Percentiles rank a stretch among this genome's conserved stretches.
Evolutionary conservation across 1,140 invertebrate species (phyloP).

Genomic region (Gonioctena quinquepunctata): DNA sequence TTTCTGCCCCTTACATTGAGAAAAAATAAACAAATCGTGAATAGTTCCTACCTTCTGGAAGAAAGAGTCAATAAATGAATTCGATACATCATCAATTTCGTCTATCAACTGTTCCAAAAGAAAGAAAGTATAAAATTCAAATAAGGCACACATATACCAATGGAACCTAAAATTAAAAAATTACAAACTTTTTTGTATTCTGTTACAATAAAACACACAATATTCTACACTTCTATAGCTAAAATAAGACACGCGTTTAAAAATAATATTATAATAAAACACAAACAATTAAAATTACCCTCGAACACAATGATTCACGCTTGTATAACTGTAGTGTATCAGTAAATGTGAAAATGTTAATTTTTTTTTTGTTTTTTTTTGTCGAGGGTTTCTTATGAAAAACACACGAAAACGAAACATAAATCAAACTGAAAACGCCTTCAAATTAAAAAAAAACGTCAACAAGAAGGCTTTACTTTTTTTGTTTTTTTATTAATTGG

Average conservation of each 20-base stretch:
- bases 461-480: too few species aligned
- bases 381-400: conserved; percentile 21
- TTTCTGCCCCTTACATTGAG: conserved; percentile 6
- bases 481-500: too few species aligned
- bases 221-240: background rate
- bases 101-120: background rate
- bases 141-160: conserved; percentile 9
- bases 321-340: background rate
- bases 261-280: too few species aligned
- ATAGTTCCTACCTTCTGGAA: background rate
- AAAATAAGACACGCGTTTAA: background rate
- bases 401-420: conserved; percentile 19
- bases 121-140: background rate
- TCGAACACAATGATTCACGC: background rate
- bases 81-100: background rate
- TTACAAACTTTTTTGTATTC: background rate
- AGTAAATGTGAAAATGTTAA: background rate
- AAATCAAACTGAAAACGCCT: background rate
- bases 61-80: background rate
- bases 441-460: background rate
- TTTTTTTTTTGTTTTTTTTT: conserved; percentile 28
- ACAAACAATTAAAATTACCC: background rate
- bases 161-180: background rate
- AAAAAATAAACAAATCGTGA: background rate
- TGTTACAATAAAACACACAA: background rate